Conservation (phyloP, 2,888 invertebrate species). For the Lepidonotus clava region DNA sequence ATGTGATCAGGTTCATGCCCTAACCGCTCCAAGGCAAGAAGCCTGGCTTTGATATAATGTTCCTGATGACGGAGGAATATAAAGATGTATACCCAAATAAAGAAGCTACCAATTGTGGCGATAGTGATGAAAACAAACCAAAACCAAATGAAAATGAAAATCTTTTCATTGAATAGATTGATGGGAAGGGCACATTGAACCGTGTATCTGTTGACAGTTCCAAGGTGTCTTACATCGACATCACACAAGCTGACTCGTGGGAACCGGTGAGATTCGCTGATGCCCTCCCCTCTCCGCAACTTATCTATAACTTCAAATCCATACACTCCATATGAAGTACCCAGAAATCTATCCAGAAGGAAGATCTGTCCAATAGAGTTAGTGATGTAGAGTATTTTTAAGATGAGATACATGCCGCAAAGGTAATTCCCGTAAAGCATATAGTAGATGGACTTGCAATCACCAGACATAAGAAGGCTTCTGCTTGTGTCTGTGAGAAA, state of each 20-base stretch:
- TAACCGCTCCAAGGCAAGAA: constrained; percentile 42
- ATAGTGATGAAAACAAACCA: constrained; percentile 81
- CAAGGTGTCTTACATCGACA: constrained; percentile 80
- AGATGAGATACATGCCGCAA: constrained; percentile 79
- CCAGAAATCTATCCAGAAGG: constrained; percentile 81
- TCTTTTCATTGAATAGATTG: constrained; percentile 73
- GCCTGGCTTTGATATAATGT: constrained; percentile 34
- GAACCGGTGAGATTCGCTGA: constrained; percentile 76
- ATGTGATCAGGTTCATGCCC: constrained; percentile 34
- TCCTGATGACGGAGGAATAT: constrained; percentile 52
- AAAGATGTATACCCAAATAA: constrained; percentile 77
- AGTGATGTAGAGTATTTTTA: constrained; percentile 80
- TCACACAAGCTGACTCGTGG: constrained; percentile 80
- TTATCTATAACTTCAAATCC: constrained; percentile 81
- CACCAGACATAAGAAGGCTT: constrained; percentile 74
- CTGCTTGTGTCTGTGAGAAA: constrained; percentile 79
- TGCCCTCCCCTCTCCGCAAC: constrained; percentile 77
- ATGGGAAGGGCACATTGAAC: constrained; percentile 79
- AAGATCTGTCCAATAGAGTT: constrained; percentile 81
- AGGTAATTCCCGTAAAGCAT: constrained; percentile 81
- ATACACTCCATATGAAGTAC: constrained; percentile 78
- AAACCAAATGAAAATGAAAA: constrained; percentile 82
- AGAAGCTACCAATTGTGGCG: constrained; percentile 79
- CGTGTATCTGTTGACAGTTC: constrained; percentile 79
- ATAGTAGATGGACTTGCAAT: constrained; percentile 70